Conservation (phyloP, 2,113 vertebrate species). For the Neolamprologus modestus region DNA sequence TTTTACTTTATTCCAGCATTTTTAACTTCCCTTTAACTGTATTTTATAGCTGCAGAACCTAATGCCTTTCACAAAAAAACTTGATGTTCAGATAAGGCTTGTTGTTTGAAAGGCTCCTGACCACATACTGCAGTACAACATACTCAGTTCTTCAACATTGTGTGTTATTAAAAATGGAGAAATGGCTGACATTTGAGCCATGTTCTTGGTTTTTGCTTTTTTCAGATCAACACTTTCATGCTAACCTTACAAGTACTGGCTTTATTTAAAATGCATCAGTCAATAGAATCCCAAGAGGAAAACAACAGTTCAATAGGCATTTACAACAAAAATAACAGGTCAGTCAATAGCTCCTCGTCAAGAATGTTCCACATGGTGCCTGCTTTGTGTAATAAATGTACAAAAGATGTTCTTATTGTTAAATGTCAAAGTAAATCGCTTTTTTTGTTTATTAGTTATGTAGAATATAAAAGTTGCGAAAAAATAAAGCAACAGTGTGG, state of each 20-base stretch:
- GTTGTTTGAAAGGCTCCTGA: neutral
- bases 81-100: neutral
- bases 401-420: neutral
- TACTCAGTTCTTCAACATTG: neutral
- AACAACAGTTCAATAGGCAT: neutral
- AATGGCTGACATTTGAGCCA: neutral
- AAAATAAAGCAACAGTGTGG: neutral
- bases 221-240: neutral
- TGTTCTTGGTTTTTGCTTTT: neutral
- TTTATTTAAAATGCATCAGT: neutral
- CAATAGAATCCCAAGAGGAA: neutral
- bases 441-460: neutral
- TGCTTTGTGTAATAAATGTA: neutral
- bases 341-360: neutral
- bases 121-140: neutral
- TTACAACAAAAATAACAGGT: neutral
- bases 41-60: neutral
- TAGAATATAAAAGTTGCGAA: neutral
- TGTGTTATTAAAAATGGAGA: neutral
- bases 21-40: neutral
- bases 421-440: neutral
- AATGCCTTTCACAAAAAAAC: neutral
- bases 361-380: neutral
- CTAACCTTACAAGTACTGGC: neutral
- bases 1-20: neutral